These are phyloP conservation scores for Elmis aenea DNA, from an alignment of 2,888 invertebrate species.

Conservation along the genomic window DNA sequence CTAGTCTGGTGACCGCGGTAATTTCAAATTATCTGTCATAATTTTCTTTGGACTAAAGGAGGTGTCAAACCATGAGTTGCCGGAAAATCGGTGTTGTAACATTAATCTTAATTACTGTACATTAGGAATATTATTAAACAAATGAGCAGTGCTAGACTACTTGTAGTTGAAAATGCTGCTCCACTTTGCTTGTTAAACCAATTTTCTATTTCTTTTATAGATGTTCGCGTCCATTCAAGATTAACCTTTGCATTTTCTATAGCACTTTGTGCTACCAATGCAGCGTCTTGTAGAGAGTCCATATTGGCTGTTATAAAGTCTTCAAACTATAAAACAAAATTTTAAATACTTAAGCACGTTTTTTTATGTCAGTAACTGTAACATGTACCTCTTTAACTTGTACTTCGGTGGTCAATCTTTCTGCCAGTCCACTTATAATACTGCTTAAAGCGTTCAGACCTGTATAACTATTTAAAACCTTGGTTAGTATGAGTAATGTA, in stretches of 20 bases:
- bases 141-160: too few species aligned
- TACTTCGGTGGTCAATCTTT: slow-evolving; percentile 31
- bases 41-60: too few species aligned
- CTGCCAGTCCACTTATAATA: slow-evolving; percentile 32
- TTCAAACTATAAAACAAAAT: slow-evolving; percentile 15
- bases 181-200: too few species aligned
- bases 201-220: too few species aligned
- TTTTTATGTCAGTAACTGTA: not conserved
- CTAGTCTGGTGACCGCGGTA: too few species aligned
- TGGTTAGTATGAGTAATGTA: too few species aligned
- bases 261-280: slow-evolving; percentile 31
- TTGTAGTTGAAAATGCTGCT: too few species aligned
- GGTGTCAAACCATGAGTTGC: too few species aligned
- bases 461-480: slow-evolving; percentile 46
- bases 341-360: not conserved
- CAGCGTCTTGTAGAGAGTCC: slow-evolving; percentile 33
- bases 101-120: too few species aligned
- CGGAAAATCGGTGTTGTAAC: too few species aligned
- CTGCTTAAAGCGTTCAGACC: slow-evolving; percentile 48
- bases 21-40: too few species aligned
- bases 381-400: slow-evolving; percentile 23
- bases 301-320: slow-evolving; percentile 23
- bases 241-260: slow-evolving; percentile 36
- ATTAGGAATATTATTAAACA: too few species aligned
- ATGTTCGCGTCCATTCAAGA: slow-evolving; percentile 42